These are phyloP conservation scores for Pseudomugil tenellus DNA, from an alignment of 2,797 vertebrate genomes.

Conservation along the genomic window DNA sequence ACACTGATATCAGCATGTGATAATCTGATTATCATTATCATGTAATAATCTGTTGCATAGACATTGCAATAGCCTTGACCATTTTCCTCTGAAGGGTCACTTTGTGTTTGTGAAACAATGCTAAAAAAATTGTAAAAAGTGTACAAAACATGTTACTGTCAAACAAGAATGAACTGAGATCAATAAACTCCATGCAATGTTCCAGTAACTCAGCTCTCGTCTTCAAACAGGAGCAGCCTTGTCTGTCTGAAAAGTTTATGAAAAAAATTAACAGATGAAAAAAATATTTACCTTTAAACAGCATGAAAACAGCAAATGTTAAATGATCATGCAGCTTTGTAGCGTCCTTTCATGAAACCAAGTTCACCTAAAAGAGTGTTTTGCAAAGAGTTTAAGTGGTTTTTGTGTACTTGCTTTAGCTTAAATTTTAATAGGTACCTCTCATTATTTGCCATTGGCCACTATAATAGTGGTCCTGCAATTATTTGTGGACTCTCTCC, in stretches of 20 bases:
- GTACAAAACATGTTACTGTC: not conserved
- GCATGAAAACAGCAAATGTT: not conserved
- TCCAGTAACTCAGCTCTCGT: not conserved
- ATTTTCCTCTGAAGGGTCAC: not conserved
- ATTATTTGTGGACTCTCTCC: too few relatives aligned
- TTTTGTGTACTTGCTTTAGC: too few relatives aligned
- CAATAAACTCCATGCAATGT: not conserved
- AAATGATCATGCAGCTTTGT: not conserved
- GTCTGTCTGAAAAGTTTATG: not conserved
- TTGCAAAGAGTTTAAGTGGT: too few relatives aligned
- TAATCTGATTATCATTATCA: too few relatives aligned
- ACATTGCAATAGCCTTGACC: not conserved
- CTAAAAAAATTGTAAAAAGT: not conserved
- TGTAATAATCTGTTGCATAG: not conserved
- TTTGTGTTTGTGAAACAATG: too few relatives aligned
- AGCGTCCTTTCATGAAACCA: too few relatives aligned
- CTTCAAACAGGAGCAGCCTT: not conserved
- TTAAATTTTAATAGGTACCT: not conserved
- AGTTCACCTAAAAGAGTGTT: too few relatives aligned
- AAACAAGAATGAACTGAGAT: not conserved
- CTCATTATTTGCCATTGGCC: not conserved
- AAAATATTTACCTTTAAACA: not conserved
- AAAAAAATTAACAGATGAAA: conserved; percentile 35
- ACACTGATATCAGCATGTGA: too few relatives aligned
- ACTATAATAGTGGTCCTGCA: not conserved